Conservation (phyloP, 1,140 invertebrate genomes). For the Arctopsyche grandis region DNA sequence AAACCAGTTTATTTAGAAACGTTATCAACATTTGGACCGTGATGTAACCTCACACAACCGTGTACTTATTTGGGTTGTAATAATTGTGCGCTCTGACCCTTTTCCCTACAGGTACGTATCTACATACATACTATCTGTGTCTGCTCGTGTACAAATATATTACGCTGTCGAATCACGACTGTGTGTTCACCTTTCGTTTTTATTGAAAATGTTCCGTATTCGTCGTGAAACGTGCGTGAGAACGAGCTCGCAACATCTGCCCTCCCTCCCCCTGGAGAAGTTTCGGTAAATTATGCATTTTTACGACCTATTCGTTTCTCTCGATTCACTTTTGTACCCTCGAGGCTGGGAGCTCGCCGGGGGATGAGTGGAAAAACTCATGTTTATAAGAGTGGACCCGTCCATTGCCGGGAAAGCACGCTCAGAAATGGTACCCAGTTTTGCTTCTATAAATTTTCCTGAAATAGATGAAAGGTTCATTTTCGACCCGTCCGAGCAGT, state of each 20-base stretch:
- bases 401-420: not conserved
- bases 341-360: too few species aligned
- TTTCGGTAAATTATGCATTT: not conserved
- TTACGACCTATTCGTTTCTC: not conserved
- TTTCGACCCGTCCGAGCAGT: not conserved
- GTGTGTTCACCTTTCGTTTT: not conserved
- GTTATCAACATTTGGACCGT: constrained; percentile 18
- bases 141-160: not conserved
- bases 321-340: too few species aligned
- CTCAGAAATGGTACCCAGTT: not conserved
- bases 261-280: not conserved
- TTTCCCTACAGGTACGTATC: not conserved
- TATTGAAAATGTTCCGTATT: too few species aligned
- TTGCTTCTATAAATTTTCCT: not conserved
- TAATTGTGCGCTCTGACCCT: constrained; percentile 13
- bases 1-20: constrained; percentile 40
- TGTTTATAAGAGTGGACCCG: constrained; percentile 9
- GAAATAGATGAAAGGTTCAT: constrained; percentile 14
- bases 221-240: not conserved
- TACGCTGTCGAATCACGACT: not conserved
- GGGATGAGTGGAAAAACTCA: constrained; percentile 9
- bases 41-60: not conserved
- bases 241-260: not conserved
- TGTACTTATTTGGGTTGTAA: not conserved
- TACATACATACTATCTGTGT: too few species aligned